phyloP scores from a whole-genome alignment of 2,888 invertebrate genomes.

The Panzeria rudis region DNA sequence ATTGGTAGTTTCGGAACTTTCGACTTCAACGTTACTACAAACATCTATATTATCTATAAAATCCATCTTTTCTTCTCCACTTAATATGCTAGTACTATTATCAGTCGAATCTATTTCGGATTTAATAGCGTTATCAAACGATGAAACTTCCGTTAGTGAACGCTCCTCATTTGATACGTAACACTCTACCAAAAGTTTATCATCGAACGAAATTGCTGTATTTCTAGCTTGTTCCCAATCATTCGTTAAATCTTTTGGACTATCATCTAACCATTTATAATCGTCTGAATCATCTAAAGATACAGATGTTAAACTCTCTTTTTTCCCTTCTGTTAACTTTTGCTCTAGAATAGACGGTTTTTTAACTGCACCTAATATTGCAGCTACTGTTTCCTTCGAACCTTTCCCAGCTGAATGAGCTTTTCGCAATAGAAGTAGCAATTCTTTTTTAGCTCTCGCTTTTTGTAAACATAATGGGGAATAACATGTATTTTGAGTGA shows the following conservation, averaged over 20 bases:
- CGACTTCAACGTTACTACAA: slow-evolving; percentile 82
- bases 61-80: slow-evolving; percentile 78
- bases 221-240: slow-evolving; percentile 86
- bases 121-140: slow-evolving; percentile 73
- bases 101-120: slow-evolving; percentile 72
- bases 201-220: slow-evolving; percentile 84
- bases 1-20: slow-evolving; percentile 78
- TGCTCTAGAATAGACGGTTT: slow-evolving; percentile 89
- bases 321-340: slow-evolving; percentile 86
- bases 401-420: slow-evolving; percentile 86
- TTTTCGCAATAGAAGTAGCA: slow-evolving; percentile 86
- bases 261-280: slow-evolving; percentile 77
- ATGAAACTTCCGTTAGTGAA: not conserved
- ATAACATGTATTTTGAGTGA: slow-evolving; percentile 87
- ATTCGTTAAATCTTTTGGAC: slow-evolving; percentile 80
- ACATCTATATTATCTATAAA: slow-evolving; percentile 81
- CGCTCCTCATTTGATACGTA: slow-evolving; percentile 64
- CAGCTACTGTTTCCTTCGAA: slow-evolving; percentile 83
- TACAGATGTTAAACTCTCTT: slow-evolving; percentile 76
- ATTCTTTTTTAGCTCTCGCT: slow-evolving; percentile 88
- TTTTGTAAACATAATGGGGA: slow-evolving; percentile 92
- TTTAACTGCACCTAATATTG: slow-evolving; percentile 84
- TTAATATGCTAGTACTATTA: slow-evolving; percentile 50
- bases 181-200: slow-evolving; percentile 76
- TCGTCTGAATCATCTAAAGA: slow-evolving; percentile 80